Evolutionary conservation across 2,797 vertebrate species (phyloP), one percentile per base, ranked within the genome.

Genomic region (Botia almorhae): DNA sequence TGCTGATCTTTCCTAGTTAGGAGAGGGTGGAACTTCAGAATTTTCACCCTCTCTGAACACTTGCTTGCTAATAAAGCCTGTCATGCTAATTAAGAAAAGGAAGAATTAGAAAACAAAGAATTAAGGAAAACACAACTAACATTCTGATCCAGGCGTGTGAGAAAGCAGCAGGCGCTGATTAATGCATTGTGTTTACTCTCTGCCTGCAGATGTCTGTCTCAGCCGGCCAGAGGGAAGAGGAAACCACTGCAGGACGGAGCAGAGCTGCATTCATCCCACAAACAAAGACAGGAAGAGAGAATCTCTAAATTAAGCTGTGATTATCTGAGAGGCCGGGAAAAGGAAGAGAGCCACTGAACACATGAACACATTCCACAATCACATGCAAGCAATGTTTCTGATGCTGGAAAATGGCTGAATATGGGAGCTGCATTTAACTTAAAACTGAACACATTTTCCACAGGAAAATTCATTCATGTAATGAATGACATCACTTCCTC

Each of bases 241-340:
- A 89, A 89, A 87, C 69, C 78, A 69, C 80, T 56, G 39, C 26
- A 70, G 80, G 81, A 82, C 61, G 74, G 63, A 84, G 83, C 76
- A 3, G 63, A 51, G 58, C 51, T 56, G 64, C 84, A 85, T 83
- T 85, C 83, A 87, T 83, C 39, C 36, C 8, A 14, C 14, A 51
- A 82, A 88, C 87, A 88, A 86, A 85, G 85, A 53, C 69, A 87
- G 87, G 87, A 87, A 88, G 87, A 78, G 71, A 82, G 79, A 14
- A 39, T 14, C 36, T 65, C 19, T 61, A 83, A 85, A 84, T 56
- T 69, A 74, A 75, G 61, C 51, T 12, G 19, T 1, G 0, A 68
- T 21, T 55, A 74, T 74, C 70, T 46, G 48, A 16, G 14, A 46
- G 51, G 53, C 79, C 61, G 83, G n/a, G 46, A n/a, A 75, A 61